phyloP scores from a whole-genome alignment of 2,888 invertebrate genomes.

The Cylindroiulus punctatus region DNA sequence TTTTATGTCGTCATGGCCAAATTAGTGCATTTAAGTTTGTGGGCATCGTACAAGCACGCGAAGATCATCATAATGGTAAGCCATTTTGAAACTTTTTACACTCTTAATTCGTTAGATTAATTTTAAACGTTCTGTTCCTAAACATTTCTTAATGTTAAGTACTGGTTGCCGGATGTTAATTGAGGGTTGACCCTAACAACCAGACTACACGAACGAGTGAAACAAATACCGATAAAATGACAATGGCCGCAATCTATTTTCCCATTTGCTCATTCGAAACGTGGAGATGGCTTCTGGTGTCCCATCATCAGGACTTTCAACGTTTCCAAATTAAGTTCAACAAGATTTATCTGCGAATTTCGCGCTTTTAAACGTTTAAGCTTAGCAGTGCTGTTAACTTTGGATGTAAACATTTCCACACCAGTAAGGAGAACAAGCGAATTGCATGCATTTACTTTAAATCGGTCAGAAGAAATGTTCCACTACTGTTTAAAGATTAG shows the following conservation, averaged over 20 bases:
- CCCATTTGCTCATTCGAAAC: neutral
- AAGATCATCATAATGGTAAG: slow-evolving; percentile 55
- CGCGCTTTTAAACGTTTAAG: neutral
- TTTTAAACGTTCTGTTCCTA: too few relatives aligned
- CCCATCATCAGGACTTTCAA: neutral
- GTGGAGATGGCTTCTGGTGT: neutral
- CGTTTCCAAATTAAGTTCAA: neutral
- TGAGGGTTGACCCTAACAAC: too few relatives aligned
- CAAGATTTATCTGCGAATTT: neutral
- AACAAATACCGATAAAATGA: neutral
- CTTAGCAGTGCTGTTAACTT: neutral
- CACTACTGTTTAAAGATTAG: neutral
- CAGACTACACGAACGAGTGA: too few relatives aligned
- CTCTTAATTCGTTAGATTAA: too few relatives aligned
- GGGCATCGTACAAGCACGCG: slow-evolving; percentile 42
- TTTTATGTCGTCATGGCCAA: slow-evolving; percentile 71
- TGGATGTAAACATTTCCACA: neutral
- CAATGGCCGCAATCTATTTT: neutral
- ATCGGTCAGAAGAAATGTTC: slow-evolving; percentile 7
- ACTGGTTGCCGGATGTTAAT: too few relatives aligned
- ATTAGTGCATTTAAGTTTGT: slow-evolving; percentile 58
- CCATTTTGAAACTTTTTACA: neutral
- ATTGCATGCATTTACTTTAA: neutral
- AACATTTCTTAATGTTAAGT: too few relatives aligned
- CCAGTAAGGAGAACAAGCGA: neutral